Percentiles rank a stretch among this genome's conserved stretches.
Evolutionary conservation across 2,797 vertebrate genomes (phyloP).

Genomic region (Enteromius radiatus): DNA sequence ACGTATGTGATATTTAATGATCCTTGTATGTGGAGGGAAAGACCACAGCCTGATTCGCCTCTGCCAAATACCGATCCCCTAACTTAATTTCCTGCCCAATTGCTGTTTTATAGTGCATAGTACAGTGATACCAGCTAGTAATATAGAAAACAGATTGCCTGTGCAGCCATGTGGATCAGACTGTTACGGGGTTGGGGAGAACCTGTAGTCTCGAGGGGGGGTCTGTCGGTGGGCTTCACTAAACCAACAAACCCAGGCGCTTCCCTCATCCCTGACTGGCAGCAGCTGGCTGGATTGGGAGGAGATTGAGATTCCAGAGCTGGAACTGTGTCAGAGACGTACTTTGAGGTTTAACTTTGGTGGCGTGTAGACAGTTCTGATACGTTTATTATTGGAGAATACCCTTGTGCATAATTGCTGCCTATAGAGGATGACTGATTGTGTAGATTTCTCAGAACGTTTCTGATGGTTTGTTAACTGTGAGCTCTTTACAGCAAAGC

Average conservation of each 20-base stretch:
- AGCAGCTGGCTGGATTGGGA: slow-evolving; percentile 79
- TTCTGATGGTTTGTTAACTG: not conserved
- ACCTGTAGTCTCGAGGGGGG: slow-evolving; percentile 81
- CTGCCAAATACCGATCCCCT: slow-evolving; percentile 87
- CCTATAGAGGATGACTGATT: not conserved
- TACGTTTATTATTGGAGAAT: not conserved
- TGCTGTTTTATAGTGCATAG: slow-evolving; percentile 90
- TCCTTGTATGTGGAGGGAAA: slow-evolving; percentile 83
- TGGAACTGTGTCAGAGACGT: slow-evolving; percentile 20
- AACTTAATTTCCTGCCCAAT: slow-evolving; percentile 92
- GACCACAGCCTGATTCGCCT: slow-evolving; percentile 82
- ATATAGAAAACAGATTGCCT: slow-evolving; percentile 90
- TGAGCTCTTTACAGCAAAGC: not conserved
- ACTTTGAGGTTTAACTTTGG: slow-evolving; percentile 20
- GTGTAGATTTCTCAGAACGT: not conserved
- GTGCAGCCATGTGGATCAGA: slow-evolving; percentile 83
- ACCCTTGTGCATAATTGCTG: not conserved
- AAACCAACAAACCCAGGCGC: slow-evolving; percentile 83
- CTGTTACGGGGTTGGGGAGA: slow-evolving; percentile 77
- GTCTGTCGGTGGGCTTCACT: slow-evolving; percentile 84
- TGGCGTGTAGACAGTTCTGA: slow-evolving; percentile 2
- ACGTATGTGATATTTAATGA: slow-evolving; percentile 87
- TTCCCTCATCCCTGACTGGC: slow-evolving; percentile 83
- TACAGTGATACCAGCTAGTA: slow-evolving; percentile 85
- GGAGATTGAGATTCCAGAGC: slow-evolving; percentile 51